These are phyloP conservation scores for Notothenia rossii DNA, from an alignment of 2,113 vertebrate genomes.

Conservation along the genomic window DNA sequence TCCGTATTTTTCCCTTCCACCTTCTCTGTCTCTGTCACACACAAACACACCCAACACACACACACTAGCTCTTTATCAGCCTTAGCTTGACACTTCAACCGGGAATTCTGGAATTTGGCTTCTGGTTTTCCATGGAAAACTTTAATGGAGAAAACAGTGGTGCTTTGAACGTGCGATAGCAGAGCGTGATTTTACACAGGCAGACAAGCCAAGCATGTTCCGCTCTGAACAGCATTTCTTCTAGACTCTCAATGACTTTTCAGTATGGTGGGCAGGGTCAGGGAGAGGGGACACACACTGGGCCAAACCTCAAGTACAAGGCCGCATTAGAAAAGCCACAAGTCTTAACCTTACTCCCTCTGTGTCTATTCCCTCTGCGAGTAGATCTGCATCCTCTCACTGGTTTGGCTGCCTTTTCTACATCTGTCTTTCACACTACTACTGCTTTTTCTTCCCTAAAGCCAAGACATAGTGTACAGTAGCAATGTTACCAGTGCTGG, in stretches of 20 bases:
- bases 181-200: constrained; percentile 71
- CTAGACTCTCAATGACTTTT: constrained; percentile 72
- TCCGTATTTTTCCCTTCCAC: constrained; percentile 49
- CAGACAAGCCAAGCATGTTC: constrained; percentile 77
- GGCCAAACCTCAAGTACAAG: constrained; percentile 74
- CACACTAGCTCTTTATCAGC: constrained; percentile 57
- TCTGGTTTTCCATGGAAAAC: constrained; percentile 71
- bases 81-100: constrained; percentile 54
- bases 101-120: constrained; percentile 76
- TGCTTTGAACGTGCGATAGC: constrained; percentile 66
- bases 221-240: constrained; percentile 74
- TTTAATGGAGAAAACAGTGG: constrained; percentile 76
- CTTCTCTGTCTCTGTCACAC: constrained; percentile 23
- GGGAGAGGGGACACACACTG: constrained; percentile 54
- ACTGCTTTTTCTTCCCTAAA: constrained; percentile 15
- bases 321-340: constrained; percentile 65
- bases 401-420: constrained; percentile 10
- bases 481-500: not conserved
- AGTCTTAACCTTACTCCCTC: constrained; percentile 61
- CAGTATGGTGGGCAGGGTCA: constrained; percentile 73
- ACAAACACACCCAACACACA: constrained; percentile 5
- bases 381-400: constrained; percentile 21
- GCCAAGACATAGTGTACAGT: not conserved
- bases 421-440: constrained; percentile 47
- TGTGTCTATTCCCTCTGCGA: constrained; percentile 19